A percentile compares a stretch with the other conserved stretches of the same genome.
Conservation (phyloP, 2,888 invertebrate species). For the Noctua pronuba region DNA sequence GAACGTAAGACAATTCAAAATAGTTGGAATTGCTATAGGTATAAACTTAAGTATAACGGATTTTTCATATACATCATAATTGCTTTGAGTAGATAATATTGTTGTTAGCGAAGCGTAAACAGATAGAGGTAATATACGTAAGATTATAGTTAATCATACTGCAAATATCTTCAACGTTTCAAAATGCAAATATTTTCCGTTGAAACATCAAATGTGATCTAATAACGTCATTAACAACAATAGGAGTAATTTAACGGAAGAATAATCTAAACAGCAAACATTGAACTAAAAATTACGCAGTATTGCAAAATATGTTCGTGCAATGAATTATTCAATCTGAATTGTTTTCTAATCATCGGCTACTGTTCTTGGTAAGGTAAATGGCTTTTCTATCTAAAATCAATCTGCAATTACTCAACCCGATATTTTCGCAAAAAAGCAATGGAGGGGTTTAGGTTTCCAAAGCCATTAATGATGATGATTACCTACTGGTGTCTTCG, state of each 20-base stretch:
- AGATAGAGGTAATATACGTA: not conserved
- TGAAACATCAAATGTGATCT: slow-evolving; percentile 24
- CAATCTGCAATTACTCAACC: slow-evolving; percentile 21
- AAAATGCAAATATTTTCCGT: slow-evolving; percentile 31
- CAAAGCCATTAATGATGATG: slow-evolving; percentile 23
- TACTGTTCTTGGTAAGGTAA: slow-evolving; percentile 41
- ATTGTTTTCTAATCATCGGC: slow-evolving; percentile 63
- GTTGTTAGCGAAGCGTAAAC: slow-evolving; percentile 8
- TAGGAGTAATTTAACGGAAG: slow-evolving; percentile 66
- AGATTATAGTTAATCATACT: not conserved
- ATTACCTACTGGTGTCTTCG: slow-evolving; percentile 44
- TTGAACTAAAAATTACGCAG: slow-evolving; percentile 54
- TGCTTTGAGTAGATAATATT: not conserved
- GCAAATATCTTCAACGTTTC: slow-evolving; percentile 26
- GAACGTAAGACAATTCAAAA: slow-evolving; percentile 11
- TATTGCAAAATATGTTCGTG: slow-evolving; percentile 65
- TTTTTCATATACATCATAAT: slow-evolving; percentile 26
- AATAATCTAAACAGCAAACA: slow-evolving; percentile 54
- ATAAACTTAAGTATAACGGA: slow-evolving; percentile 3
- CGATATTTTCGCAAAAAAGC: slow-evolving; percentile 31
- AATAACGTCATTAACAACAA: slow-evolving; percentile 51
- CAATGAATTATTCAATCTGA: slow-evolving; percentile 68
- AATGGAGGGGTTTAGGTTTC: slow-evolving; percentile 25
- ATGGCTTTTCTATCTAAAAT: slow-evolving; percentile 50
- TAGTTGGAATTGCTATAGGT: slow-evolving; percentile 7